These are phyloP conservation scores for Haliclona indistincta DNA, from an alignment of 37 sponge, comb jelly and placozoan species.

Conservation along the genomic window DNA sequence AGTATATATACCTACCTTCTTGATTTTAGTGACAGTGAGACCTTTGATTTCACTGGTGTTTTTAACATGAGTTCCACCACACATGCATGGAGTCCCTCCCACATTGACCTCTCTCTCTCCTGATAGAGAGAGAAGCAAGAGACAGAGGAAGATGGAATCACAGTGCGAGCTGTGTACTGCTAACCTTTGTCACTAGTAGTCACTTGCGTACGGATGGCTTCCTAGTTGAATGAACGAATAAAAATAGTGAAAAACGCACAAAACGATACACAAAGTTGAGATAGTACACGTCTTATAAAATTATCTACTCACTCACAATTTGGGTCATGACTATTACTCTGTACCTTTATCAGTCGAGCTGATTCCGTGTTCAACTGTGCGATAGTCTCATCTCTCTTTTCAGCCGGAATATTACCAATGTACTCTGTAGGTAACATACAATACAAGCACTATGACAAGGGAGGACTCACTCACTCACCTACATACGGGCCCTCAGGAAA, in stretches of 20 bases:
- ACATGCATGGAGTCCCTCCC: constrained; percentile 58
- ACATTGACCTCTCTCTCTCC: constrained; percentile 65
- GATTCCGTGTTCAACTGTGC: constrained; percentile 42
- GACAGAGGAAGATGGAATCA: no score
- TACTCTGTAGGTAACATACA: constrained; percentile 48
- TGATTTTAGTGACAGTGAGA: constrained; percentile 66
- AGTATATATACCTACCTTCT: constrained; percentile 48
- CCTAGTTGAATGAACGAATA: constrained; percentile 3
- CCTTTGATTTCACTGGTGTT: constrained; percentile 43
- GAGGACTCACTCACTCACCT: constrained; percentile 41
- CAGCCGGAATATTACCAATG: constrained; percentile 65
- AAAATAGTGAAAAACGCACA: not conserved
- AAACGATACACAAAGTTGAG: no score
- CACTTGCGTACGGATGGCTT: constrained; percentile 16
- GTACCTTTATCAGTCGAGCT: constrained; percentile 48
- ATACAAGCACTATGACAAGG: not conserved
- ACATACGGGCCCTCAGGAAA: constrained; percentile 83
- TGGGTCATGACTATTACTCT: no score
- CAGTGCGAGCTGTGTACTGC: no score
- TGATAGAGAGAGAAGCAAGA: no score
- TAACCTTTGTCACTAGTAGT: constrained; percentile 45
- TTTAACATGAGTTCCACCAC: constrained; percentile 86
- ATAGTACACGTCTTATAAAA: not conserved
- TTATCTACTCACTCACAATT: no score
- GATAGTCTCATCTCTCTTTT: constrained; percentile 58